Evolutionary conservation across 2,797 vertebrate genomes (phyloP).

Genomic region (Sebastolobus altivelis): DNA sequence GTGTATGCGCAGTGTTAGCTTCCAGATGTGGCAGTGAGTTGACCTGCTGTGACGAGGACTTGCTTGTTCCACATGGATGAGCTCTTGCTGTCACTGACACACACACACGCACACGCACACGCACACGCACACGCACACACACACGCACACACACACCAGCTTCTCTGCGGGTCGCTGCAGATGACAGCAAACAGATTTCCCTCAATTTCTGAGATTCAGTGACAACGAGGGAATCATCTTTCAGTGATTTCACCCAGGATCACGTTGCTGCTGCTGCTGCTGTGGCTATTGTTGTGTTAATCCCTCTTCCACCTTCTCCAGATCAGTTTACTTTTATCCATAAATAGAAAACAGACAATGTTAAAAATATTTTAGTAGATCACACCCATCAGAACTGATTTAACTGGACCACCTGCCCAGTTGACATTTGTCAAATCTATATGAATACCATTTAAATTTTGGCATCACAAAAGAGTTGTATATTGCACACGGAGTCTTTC

Average conservation of each 20-base stretch:
- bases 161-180: slow-evolving; percentile 36
- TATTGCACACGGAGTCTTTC: not conserved
- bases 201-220: slow-evolving; percentile 33
- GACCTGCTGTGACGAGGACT: slow-evolving; percentile 22
- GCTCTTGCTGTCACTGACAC: slow-evolving; percentile 34
- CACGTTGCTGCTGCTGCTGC: slow-evolving; percentile 30
- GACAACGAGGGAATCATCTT: slow-evolving; percentile 48
- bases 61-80: slow-evolving; percentile 57
- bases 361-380: not conserved
- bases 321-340: slow-evolving; percentile 9
- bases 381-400: not conserved
- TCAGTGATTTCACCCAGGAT: slow-evolving; percentile 65
- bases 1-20: slow-evolving; percentile 1
- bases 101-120: slow-evolving; percentile 7
- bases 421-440: not conserved
- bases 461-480: not conserved
- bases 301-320: slow-evolving; percentile 24
- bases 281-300: slow-evolving; percentile 42
- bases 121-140: slow-evolving; percentile 8
- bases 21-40: slow-evolving; percentile 48
- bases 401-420: not conserved
- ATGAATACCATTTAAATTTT: not conserved
- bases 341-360: not conserved
- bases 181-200: slow-evolving; percentile 53
- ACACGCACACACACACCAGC: not conserved